Evolutionary conservation across 2,888 invertebrate genomes (phyloP).

Genomic region (Parnassius orleans): DNA sequence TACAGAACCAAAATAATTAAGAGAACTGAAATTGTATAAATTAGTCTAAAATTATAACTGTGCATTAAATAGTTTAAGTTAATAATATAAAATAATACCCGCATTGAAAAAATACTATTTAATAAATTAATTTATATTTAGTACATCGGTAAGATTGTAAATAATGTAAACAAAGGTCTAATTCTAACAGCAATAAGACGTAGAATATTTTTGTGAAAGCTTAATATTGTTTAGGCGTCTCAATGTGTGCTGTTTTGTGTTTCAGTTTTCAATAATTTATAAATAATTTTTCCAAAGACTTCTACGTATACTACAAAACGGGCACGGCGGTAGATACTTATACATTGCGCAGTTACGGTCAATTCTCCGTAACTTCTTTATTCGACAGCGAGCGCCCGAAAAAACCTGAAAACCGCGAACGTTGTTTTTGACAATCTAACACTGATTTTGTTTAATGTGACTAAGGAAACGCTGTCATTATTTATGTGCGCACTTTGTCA

Average conservation of each 20-base stretch:
- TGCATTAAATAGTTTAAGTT: not conserved
- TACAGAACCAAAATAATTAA: slow-evolving; percentile 3
- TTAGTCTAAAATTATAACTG: not conserved
- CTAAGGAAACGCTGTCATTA: no score
- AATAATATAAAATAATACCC: not conserved
- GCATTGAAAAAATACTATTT: slow-evolving; percentile 1
- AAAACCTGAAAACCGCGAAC: no score
- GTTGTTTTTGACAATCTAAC: no score
- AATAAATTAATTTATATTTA: slow-evolving; percentile 12
- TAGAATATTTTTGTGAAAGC: slow-evolving; percentile 12
- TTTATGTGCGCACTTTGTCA: no score
- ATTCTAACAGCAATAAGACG: slow-evolving; percentile 3
- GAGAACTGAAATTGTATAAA: not conserved
- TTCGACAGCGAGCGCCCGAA: no score
- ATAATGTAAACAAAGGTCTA: slow-evolving; percentile 20
- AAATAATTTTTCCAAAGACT: no score
- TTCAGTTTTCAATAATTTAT: not conserved
- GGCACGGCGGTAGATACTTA: no score
- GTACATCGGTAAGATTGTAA: slow-evolving; percentile 9
- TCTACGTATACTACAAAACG: no score
- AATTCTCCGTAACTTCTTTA: no score
- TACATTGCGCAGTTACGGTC: no score
- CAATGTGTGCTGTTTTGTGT: not conserved
- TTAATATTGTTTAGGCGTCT: slow-evolving; percentile 1
- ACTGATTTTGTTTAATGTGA: no score